These are phyloP conservation scores for Sphaeridia pumilis DNA, from an alignment of 2,888 invertebrate species.

Conservation along the genomic window DNA sequence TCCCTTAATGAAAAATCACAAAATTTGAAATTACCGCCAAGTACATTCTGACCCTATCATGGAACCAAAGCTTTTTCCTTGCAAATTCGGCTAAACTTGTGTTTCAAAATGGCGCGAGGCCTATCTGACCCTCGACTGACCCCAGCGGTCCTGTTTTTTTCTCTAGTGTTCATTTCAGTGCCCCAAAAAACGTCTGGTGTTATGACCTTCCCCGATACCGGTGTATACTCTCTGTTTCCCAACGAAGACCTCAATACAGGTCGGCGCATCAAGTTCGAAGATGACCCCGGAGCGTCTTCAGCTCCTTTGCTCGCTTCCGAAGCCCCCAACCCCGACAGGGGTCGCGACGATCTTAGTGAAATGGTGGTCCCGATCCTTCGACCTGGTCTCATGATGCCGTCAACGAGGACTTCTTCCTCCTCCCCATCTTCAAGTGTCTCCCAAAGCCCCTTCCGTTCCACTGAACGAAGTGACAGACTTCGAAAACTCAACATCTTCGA, in stretches of 20 bases:
- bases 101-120: too few relatives aligned
- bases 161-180: too few relatives aligned
- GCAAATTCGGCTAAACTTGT: too few relatives aligned
- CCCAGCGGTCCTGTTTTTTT: too few relatives aligned
- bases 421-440: background rate
- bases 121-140: too few relatives aligned
- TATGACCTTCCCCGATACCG: constrained; percentile 24
- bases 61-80: too few relatives aligned
- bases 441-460: background rate
- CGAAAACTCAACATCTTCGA: background rate
- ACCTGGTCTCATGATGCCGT: background rate
- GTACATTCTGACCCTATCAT: too few relatives aligned
- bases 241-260: constrained; percentile 34
- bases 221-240: constrained; percentile 32
- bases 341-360: background rate
- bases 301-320: background rate
- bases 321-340: background rate
- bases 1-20: too few relatives aligned
- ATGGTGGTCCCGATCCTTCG: background rate
- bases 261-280: constrained; percentile 21
- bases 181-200: too few relatives aligned
- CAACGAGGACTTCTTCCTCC: background rate
- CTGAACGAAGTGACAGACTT: background rate
- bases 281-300: background rate
- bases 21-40: too few relatives aligned